Base-by-base conservation (phyloP, 1,140 invertebrate genomes). In the Papilio polytes region DNA sequence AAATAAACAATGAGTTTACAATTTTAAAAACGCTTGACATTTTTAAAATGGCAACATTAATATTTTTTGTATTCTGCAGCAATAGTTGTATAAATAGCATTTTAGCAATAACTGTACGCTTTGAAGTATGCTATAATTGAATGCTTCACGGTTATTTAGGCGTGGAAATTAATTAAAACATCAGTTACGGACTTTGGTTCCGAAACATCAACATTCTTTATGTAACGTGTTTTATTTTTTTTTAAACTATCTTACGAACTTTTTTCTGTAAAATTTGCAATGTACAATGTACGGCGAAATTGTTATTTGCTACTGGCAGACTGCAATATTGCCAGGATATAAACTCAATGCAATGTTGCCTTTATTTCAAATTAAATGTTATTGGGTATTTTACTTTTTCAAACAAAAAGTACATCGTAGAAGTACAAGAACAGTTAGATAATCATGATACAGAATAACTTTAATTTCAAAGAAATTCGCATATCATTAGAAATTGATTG, bases 81-180 rank as follows among this genome's bases (percentile, higher is more conserved):
- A 48, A 13, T 48, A n/a, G 2, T 36, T 31, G 31, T 73, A 18
- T 41, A 41, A 41, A 41, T 41, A 41, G 36, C 36, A 73, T 36
- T 74, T 74, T 74, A 13, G 72, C 53, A 36, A 36, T 41, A 73
- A 36, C 22, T 9, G 74, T 59, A 56, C 51, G 59, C 77, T 78
- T 46, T 46, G 36, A 22, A 63, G 53, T 31, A 66, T 78, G 56
- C 77, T 20, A 59, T 78, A 78, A 78, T 78, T 78, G 74, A 78
- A 78, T 66, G 56, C 31, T 78, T 63, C 59, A 63, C 53, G 56
- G 56, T 46, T 63, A 44, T 78, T 63, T 36, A 44, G 10, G 77
- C 59, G 77, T 66, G 77, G 46, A 78, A 78, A 66, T 66, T 78
- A 78, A 78, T 78, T 66, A 63, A 78, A 63, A 63, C 53, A 78